Conservation (phyloP, 2,113 vertebrate species). For the Phalacrocorax carbo region DNA sequence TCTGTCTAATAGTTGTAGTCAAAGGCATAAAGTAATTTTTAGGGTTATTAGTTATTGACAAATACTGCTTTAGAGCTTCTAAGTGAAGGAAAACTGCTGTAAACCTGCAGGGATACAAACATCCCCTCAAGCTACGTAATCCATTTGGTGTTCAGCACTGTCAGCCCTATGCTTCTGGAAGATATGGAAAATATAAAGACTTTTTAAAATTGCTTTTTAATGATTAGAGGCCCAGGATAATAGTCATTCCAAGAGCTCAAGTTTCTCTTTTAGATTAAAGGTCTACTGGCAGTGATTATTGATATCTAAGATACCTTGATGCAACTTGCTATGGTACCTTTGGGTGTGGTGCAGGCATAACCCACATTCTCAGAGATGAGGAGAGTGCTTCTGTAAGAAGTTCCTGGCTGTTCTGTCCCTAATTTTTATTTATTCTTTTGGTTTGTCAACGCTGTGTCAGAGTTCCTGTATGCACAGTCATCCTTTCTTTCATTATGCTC, state of each 20-base stretch:
- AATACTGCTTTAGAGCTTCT: background rate
- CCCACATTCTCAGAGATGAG: background rate
- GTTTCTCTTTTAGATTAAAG: background rate
- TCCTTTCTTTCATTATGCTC: background rate
- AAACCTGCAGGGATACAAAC: background rate
- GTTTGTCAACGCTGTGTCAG: background rate
- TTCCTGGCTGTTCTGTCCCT: background rate
- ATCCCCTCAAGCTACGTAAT: background rate
- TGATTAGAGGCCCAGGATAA: background rate
- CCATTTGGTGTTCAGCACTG: background rate
- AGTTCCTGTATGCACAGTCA: background rate
- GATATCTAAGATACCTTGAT: background rate
- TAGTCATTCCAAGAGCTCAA: background rate
- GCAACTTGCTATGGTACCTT: background rate
- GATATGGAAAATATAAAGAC: background rate
- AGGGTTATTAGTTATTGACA: slow-evolving; percentile 8
- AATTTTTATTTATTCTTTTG: background rate
- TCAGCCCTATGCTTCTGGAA: background rate
- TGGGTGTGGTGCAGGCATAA: background rate
- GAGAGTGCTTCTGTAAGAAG: background rate
- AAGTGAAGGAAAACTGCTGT: background rate
- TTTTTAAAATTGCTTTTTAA: background rate
- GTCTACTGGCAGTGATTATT: background rate
- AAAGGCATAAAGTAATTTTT: background rate
- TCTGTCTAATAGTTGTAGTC: background rate